Conservation (phyloP, 2,113 vertebrate genomes). For the Vulpes vulpes region DNA sequence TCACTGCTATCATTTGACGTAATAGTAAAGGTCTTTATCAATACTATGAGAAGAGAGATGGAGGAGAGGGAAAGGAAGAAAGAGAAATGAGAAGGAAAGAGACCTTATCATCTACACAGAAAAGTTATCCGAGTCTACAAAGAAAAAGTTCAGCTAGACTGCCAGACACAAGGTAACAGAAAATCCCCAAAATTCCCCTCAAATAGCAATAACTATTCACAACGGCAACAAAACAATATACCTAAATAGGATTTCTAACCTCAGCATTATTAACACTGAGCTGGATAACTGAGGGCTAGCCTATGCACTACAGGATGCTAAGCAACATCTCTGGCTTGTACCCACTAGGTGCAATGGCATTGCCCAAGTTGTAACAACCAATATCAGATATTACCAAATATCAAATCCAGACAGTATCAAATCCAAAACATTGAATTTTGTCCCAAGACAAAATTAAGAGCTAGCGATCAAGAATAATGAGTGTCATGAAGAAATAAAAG, state of each 20-base stretch:
- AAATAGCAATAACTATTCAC: neutral
- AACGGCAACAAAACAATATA: neutral
- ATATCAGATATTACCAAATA: neutral
- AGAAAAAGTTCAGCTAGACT: neutral
- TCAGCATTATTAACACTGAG: neutral
- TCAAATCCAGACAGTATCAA: neutral
- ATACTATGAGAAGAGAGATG: neutral
- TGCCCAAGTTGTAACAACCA: neutral
- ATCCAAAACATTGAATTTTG: neutral
- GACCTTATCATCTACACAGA: neutral
- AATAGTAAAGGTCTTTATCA: neutral
- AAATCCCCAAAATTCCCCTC: neutral
- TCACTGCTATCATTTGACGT: neutral
- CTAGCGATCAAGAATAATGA: neutral
- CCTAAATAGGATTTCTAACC: neutral
- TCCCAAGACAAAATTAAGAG: neutral
- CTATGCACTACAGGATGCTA: neutral
- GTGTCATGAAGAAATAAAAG: neutral
- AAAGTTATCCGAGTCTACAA: slow-evolving; percentile 9
- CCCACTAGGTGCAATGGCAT: neutral
- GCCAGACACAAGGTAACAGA: neutral
- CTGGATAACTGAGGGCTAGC: neutral
- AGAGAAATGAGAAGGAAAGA: neutral
- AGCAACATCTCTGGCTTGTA: neutral
- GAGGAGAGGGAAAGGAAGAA: neutral